Conservation (phyloP, 1,140 invertebrate genomes). For the Holotrichia oblita region DNA sequence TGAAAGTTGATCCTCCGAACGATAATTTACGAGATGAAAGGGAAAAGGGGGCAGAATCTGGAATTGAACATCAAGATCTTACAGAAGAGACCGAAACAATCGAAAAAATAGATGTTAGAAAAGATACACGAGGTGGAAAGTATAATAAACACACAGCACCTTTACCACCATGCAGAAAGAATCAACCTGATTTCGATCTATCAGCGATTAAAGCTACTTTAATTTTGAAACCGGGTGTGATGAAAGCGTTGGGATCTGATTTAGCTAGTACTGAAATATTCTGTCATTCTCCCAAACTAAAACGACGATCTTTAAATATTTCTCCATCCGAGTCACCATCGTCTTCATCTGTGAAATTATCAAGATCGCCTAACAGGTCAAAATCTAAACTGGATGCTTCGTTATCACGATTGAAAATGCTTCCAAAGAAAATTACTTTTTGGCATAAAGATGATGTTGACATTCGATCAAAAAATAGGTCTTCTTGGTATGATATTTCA, state of each 20-base stretch:
- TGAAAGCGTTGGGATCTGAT: constrained; percentile 50
- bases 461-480: constrained; percentile 4
- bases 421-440: constrained; percentile 41
- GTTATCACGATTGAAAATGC: constrained; percentile 26
- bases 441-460: constrained; percentile 43
- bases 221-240: constrained; percentile 56
- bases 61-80: neutral
- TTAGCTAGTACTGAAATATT: constrained; percentile 53
- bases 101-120: neutral
- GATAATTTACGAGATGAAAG: constrained; percentile 26
- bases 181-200: constrained; percentile 26
- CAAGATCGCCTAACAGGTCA: constrained; percentile 39
- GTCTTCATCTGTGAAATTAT: constrained; percentile 3
- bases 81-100: neutral
- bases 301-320: constrained; percentile 43
- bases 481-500: constrained; percentile 40
- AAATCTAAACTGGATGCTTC: constrained; percentile 45
- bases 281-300: constrained; percentile 55
- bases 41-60: constrained; percentile 6
- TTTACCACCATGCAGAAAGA: constrained; percentile 49
- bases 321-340: neutral
- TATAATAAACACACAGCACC: constrained; percentile 59
- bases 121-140: constrained; percentile 55
- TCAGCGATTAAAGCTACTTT: constrained; percentile 57
- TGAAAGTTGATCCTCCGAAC: constrained; percentile 8